Conservation (phyloP, 2,797 vertebrate genomes). For the Poecilia wingei region DNA sequence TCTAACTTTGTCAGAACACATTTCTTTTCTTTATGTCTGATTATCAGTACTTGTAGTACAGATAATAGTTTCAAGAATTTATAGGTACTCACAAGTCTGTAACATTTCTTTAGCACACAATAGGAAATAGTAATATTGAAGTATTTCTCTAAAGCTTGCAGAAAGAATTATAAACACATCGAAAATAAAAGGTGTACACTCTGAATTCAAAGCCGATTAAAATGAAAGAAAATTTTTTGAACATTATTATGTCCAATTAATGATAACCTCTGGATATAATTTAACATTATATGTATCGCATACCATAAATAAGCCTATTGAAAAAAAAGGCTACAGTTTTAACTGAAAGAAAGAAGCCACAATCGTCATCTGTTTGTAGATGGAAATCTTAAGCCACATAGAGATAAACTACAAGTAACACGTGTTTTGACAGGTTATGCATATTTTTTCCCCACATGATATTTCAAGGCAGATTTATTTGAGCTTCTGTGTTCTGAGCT, state of each 20-base stretch:
- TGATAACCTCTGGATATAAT: not conserved
- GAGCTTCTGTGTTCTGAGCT: slow-evolving; percentile 33
- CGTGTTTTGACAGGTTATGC: slow-evolving; percentile 19
- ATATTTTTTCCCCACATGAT: slow-evolving; percentile 12
- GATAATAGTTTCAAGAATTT: slow-evolving; percentile 26
- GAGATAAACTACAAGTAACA: slow-evolving; percentile 24
- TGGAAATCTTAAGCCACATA: slow-evolving; percentile 9
- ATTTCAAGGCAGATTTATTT: slow-evolving; percentile 35
- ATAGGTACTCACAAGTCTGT: slow-evolving; percentile 46
- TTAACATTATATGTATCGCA: slow-evolving; percentile 10
- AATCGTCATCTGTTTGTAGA: slow-evolving; percentile 10
- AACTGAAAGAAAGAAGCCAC: slow-evolving; percentile 15
- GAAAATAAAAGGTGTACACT: slow-evolving; percentile 19
- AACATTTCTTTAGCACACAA: slow-evolving; percentile 24
- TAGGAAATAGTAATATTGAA: slow-evolving; percentile 15
- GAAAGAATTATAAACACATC: slow-evolving; percentile 58
- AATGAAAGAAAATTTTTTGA: slow-evolving; percentile 20
- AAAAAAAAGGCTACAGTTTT: not conserved
- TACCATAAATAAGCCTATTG: not conserved
- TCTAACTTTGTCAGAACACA: slow-evolving; percentile 52
- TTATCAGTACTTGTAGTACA: slow-evolving; percentile 35
- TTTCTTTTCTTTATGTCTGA: slow-evolving; percentile 35
- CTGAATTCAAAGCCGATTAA: slow-evolving; percentile 35
- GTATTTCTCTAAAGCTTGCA: slow-evolving; percentile 33
- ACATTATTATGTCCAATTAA: not conserved